Percentiles rank a stretch among this genome's conserved stretches.
Evolutionary conservation across 1,140 invertebrate species (phyloP).

Genomic region (Drosophila fuyamai): DNA sequence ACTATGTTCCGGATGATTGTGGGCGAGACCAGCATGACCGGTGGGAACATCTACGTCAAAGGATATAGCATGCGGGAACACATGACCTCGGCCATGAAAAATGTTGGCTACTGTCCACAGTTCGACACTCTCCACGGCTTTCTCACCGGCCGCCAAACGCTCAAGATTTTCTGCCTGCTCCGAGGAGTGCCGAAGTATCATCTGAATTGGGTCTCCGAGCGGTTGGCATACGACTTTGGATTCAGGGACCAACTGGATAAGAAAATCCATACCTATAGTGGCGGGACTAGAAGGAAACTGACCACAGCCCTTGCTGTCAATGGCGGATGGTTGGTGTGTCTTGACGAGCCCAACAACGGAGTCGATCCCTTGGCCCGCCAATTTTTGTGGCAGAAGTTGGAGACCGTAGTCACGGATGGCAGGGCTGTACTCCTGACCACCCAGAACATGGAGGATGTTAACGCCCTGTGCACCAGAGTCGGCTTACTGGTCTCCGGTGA

Average conservation of each 20-base stretch:
- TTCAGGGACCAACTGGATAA: constrained; percentile 83
- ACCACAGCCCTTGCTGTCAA: constrained; percentile 95
- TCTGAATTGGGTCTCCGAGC: constrained; percentile 70
- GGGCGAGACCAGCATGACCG: constrained; percentile 88
- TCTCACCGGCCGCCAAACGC: constrained; percentile 91
- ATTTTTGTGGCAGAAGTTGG: constrained; percentile 90
- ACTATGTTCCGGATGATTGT: constrained; percentile 95
- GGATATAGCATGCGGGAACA: constrained; percentile 85
- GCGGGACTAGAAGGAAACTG: constrained; percentile 96
- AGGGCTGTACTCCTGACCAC: constrained; percentile 90
- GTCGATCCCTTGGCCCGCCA: constrained; percentile 95
- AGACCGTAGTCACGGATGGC: constrained; percentile 86
- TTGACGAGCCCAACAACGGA: constrained; percentile 95
- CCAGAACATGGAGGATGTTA: constrained; percentile 85
- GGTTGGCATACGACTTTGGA: constrained; percentile 76
- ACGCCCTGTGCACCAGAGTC: constrained; percentile 90
- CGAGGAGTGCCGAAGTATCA: constrained; percentile 87
- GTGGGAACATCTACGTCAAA: constrained; percentile 85
- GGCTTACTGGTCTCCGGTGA: constrained; percentile 94
- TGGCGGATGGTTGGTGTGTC: constrained; percentile 92
- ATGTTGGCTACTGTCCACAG: constrained; percentile 92
- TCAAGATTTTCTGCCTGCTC: constrained; percentile 90
- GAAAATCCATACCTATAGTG: constrained; percentile 89
- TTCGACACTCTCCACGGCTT: constrained; percentile 92
- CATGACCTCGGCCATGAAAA: constrained; percentile 85